Evolutionary conservation across 2,113 vertebrate genomes (phyloP).

Genomic region (Irena cyanogastra): DNA sequence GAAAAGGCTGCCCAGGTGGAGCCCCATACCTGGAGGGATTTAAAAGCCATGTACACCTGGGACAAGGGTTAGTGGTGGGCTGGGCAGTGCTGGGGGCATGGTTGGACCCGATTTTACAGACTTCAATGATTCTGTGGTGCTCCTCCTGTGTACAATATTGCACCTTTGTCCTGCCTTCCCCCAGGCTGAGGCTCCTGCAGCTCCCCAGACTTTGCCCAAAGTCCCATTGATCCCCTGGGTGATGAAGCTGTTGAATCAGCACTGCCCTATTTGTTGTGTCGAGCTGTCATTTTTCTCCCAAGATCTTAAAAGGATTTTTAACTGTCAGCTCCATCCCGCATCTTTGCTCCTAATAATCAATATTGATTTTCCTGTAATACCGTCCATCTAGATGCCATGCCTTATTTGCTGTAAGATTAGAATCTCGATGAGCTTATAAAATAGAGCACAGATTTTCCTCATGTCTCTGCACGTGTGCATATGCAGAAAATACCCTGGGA

Average conservation of each 20-base stretch:
- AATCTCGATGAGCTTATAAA: slow-evolving; percentile 61
- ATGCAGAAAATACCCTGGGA: slow-evolving; percentile 2
- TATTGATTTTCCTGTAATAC: slow-evolving; percentile 67
- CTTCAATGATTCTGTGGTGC: accelerated
- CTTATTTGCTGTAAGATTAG: slow-evolving; percentile 62
- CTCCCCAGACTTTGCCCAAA: not conserved
- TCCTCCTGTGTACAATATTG: accelerated
- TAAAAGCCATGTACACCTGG: accelerated
- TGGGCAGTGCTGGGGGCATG: not conserved
- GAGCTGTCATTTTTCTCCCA: slow-evolving; percentile 51
- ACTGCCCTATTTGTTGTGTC: slow-evolving; percentile 17
- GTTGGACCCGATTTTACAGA: accelerated
- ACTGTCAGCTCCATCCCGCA: slow-evolving; percentile 22
- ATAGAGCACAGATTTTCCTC: not conserved
- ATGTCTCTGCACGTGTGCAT: accelerated
- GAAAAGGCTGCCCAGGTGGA: not conserved
- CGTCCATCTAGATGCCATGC: slow-evolving; percentile 52
- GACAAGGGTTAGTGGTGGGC: not conserved
- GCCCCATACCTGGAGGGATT: not conserved
- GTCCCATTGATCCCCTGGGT: slow-evolving; percentile 32
- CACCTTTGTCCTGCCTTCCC: not conserved
- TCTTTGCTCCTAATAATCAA: slow-evolving; percentile 69
- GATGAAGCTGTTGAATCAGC: slow-evolving; percentile 55
- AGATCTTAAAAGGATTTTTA: slow-evolving; percentile 61
- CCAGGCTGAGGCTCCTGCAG: not conserved